phyloP scores from a whole-genome alignment of 2,113 vertebrate species.

The Sander lucioperca region DNA sequence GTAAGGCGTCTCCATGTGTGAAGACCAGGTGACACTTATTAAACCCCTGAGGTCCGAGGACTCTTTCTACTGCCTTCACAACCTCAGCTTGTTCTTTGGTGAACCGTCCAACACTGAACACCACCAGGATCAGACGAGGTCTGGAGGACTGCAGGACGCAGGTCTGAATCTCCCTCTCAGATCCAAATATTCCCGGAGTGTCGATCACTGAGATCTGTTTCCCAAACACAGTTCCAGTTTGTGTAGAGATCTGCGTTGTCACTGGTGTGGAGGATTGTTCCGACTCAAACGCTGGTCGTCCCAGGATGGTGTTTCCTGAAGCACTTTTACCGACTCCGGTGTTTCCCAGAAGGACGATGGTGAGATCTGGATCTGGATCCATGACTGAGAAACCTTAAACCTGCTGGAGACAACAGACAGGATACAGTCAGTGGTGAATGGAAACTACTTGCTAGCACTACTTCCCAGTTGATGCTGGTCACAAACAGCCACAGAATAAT shows the following conservation, averaged over 20 bases:
- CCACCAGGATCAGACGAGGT: conserved; percentile 22
- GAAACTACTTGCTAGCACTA: too few species aligned
- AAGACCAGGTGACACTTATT: conserved; percentile 7
- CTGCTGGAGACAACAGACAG: too few species aligned
- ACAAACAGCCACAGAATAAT: too few species aligned
- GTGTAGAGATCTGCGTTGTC: neutral
- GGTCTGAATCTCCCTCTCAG: neutral
- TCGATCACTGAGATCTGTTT: conserved; percentile 11
- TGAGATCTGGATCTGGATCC: too few species aligned
- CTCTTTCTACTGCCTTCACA: neutral
- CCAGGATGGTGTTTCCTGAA: too few species aligned
- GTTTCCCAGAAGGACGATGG: too few species aligned
- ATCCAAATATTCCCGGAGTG: conserved; percentile 25
- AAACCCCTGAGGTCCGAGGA: neutral
- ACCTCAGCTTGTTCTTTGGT: neutral
- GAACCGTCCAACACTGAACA: neutral
- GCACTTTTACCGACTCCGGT: too few species aligned
- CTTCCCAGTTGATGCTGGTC: too few species aligned
- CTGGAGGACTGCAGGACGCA: neutral
- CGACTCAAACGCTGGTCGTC: too few species aligned
- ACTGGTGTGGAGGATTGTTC: neutral
- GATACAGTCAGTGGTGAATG: too few species aligned
- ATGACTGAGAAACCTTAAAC: too few species aligned
- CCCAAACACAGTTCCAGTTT: neutral
- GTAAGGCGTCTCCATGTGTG: neutral